Conservation (phyloP, 2,888 invertebrate genomes). For the Neoscelio sp. region DNA sequence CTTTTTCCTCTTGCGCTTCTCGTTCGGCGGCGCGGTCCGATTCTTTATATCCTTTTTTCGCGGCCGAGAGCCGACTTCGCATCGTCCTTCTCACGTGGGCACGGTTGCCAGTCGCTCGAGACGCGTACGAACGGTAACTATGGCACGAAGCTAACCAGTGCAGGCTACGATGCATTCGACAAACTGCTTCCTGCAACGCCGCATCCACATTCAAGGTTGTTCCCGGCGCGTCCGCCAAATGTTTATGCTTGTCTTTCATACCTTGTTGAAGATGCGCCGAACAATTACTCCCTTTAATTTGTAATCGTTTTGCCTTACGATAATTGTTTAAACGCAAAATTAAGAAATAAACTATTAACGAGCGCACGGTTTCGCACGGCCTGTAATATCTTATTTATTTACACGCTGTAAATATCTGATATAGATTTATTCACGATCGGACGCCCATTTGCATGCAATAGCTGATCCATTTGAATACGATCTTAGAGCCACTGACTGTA, state of each 20-base stretch:
- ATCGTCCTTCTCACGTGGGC: slow-evolving; percentile 57
- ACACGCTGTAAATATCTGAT: slow-evolving; percentile 9
- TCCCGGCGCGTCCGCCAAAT: slow-evolving; percentile 19
- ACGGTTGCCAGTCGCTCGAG: slow-evolving; percentile 56
- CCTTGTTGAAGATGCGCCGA: slow-evolving; percentile 17
- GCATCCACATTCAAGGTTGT: slow-evolving; percentile 60
- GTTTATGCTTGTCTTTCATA: slow-evolving; percentile 35
- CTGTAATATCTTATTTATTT: slow-evolving; percentile 22
- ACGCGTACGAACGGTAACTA: slow-evolving; percentile 50
- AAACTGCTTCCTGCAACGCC: slow-evolving; percentile 72
- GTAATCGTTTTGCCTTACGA: slow-evolving; percentile 7
- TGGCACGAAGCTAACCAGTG: slow-evolving; percentile 70
- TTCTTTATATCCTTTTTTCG: slow-evolving; percentile 45
- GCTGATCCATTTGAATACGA: slow-evolving; percentile 37
- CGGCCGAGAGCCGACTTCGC: slow-evolving; percentile 35
- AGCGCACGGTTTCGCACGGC: slow-evolving; percentile 1
- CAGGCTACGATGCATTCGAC: slow-evolving; percentile 69
- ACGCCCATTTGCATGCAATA: slow-evolving; percentile 49
- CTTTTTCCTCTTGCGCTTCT: slow-evolving; percentile 48
- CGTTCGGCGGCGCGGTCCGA: slow-evolving; percentile 35
- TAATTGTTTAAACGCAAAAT: slow-evolving; percentile 2
- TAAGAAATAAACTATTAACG: no score
- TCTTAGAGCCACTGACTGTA: slow-evolving; percentile 22
- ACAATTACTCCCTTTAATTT: slow-evolving; percentile 38
- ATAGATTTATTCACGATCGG: slow-evolving; percentile 35